A percentile compares a stretch with the other conserved stretches of the same genome.
Evolutionary conservation across 2,888 invertebrate genomes (phyloP).

Genomic region (Catocala fraxini): DNA sequence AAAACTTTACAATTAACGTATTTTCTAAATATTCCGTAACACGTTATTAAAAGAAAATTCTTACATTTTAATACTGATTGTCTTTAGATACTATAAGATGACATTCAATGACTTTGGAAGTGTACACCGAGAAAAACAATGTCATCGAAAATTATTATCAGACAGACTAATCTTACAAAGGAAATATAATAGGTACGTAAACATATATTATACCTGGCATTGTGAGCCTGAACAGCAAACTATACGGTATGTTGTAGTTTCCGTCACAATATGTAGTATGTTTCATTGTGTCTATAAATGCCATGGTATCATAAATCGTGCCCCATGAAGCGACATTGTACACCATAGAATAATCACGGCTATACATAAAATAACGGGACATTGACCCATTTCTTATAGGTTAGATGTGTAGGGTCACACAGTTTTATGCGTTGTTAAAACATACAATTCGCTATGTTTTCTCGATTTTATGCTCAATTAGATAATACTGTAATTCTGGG

Average conservation of each 20-base stretch:
- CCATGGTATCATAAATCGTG: constrained; percentile 78
- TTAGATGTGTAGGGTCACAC: constrained; percentile 52
- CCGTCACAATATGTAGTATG: constrained; percentile 44
- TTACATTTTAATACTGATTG: too few relatives aligned
- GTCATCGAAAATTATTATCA: constrained; percentile 1
- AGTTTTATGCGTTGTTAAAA: constrained; percentile 18
- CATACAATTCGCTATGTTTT: constrained; percentile 15
- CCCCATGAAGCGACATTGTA: constrained; percentile 71
- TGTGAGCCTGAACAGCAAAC: constrained; percentile 27
- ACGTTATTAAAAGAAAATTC: too few relatives aligned
- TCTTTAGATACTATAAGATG: background rate
- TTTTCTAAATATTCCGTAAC: too few relatives aligned
- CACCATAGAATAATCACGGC: constrained; percentile 55
- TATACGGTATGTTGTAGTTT: constrained; percentile 21
- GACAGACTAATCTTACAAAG: constrained; percentile 1
- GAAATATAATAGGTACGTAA: background rate
- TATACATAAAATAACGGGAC: constrained; percentile 62
- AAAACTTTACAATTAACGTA: too few relatives aligned
- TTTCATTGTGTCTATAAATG: constrained; percentile 76
- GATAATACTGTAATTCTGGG: background rate
- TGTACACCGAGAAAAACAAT: background rate
- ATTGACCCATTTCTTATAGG: constrained; percentile 76
- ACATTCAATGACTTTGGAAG: background rate
- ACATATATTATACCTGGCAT: constrained; percentile 5
- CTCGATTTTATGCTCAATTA: constrained; percentile 12